Conservation (phyloP, 2,797 vertebrate genomes). For the Amphiprion clarkii region DNA sequence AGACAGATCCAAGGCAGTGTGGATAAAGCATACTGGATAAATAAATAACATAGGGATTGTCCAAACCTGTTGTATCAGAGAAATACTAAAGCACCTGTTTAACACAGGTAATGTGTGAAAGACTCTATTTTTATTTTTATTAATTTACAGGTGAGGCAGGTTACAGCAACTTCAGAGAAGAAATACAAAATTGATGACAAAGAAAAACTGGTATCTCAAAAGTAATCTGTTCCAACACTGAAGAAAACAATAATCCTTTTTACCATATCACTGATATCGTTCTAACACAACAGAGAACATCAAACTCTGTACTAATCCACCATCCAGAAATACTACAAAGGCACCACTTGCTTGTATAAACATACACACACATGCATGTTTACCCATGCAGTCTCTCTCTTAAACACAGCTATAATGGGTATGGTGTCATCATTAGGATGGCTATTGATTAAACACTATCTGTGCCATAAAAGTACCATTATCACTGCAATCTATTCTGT, state of each 20-base stretch:
- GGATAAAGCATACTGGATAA: no score
- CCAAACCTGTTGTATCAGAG: no score
- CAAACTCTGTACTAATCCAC: no score
- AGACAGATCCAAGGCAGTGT: no score
- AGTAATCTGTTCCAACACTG: background rate
- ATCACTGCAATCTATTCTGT: constrained; percentile 30
- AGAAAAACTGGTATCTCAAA: background rate
- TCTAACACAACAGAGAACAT: background rate
- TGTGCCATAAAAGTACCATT: constrained; percentile 67
- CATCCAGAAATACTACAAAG: background rate
- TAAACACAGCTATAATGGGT: constrained; percentile 45
- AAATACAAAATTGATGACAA: background rate
- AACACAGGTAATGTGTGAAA: background rate
- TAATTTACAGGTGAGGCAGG: background rate
- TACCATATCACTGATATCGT: background rate
- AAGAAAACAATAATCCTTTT: constrained; percentile 5
- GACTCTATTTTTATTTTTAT: background rate
- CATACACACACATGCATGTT: background rate
- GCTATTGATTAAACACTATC: constrained; percentile 75
- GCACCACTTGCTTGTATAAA: background rate
- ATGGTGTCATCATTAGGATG: constrained; percentile 50
- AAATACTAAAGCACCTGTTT: no score
- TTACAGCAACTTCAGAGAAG: background rate
- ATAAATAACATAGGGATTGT: no score
- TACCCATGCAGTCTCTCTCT: constrained; percentile 1